Base-by-base conservation (phyloP, 2,797 vertebrate genomes). In the Micromesistius poutassou region DNA sequence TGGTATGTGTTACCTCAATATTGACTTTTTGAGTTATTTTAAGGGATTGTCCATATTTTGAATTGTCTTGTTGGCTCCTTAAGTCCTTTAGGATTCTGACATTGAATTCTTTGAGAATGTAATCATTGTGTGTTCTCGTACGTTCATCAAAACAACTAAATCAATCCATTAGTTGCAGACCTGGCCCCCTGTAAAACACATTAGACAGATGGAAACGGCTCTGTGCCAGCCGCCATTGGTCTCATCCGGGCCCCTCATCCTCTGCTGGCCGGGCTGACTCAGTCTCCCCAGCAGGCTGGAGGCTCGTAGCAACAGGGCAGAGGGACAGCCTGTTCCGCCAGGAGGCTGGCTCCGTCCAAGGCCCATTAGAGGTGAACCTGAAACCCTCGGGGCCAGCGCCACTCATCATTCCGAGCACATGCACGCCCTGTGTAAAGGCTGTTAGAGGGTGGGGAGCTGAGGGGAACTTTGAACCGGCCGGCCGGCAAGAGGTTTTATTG, bases 321-420 rank as follows among this genome's bases (percentile, higher is more conserved):
- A 28, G 36, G 35, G 2, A 4, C 66, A 28, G 31, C 22, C 13
- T 22, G 19, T 74, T 70, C 55, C n/a, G 55, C 55, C 38, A 77
- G 14, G 14, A 25, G n/a, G 35, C 62, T 66, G 1, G 13, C 46
- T 76, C 42, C 55, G 71, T 74, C 50, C 28, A n/a, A 71, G 75
- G 28, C 33, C 62, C 38, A 72, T 73, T 77, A 36, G 33, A 81
- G 7, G 46, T 79, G 30, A 84, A 73, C 75, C 68, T 31, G 28
- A 71, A 71, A 31, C 70, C 31, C 4, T 33, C 2, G 30, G 30
- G 16, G 13, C 30, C 31, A 31, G 30, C 14, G 25, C 25, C 62
- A 10, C n/a, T 8, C 55, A 25, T 62, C 55, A 13, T 68, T 28
- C 10, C 1, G 7, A 13, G 28, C 62, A 25, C 62, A 68, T 13